These are phyloP conservation scores for Masticophis lateralis DNA, from an alignment of 2,797 vertebrate genomes.

Conservation along the genomic window DNA sequence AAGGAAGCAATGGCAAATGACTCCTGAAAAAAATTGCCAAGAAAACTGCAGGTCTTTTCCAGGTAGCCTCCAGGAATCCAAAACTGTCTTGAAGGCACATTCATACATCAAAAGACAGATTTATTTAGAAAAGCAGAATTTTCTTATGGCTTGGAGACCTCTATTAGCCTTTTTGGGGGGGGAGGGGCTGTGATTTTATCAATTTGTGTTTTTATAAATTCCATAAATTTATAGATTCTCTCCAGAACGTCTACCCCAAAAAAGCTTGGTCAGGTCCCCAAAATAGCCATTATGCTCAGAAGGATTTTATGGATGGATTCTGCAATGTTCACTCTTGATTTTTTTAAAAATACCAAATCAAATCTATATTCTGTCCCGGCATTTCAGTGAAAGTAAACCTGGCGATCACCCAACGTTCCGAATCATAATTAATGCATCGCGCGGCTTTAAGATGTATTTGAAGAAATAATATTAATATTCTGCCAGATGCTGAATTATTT, in stretches of 20 bases:
- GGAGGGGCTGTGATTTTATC: neutral
- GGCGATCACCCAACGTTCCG: slow-evolving; percentile 18
- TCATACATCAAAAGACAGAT: neutral
- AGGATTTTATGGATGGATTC: neutral
- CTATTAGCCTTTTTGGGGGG: neutral
- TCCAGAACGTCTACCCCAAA: neutral
- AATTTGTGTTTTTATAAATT: neutral
- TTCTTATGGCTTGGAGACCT: neutral
- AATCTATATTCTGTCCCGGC: neutral
- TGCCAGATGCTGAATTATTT: slow-evolving; percentile 33
- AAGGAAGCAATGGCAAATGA: neutral
- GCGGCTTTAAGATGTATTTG: slow-evolving; percentile 4
- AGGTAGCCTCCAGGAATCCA: neutral
- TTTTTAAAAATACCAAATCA: neutral
- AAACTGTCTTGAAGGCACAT: neutral
- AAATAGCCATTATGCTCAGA: neutral
- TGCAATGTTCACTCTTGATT: neutral
- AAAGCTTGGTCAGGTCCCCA: neutral
- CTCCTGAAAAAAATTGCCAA: neutral
- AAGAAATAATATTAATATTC: slow-evolving; percentile 7
- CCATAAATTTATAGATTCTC: neutral
- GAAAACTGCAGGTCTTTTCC: neutral
- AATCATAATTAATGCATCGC: slow-evolving; percentile 5
- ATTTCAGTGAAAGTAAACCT: slow-evolving; percentile 12
- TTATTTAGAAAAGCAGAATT: neutral